Evolutionary conservation across 2,888 invertebrate genomes (phyloP).

Genomic region (Automeris io): DNA sequence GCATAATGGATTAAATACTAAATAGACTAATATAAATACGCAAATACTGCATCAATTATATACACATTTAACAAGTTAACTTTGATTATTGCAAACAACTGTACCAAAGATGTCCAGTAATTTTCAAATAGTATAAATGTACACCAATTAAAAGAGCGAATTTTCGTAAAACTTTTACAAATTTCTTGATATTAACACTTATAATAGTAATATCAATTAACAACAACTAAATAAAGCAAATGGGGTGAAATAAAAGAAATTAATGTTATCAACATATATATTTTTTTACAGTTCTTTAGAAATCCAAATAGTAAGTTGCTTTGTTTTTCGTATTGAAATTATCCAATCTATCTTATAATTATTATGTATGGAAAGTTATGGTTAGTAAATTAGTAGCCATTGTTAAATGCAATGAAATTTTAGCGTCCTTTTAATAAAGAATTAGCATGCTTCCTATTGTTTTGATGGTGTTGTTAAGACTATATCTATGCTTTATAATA

Average conservation of each 20-base stretch:
- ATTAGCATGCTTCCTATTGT: not conserved
- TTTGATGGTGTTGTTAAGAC: not conserved
- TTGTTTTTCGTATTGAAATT: not conserved
- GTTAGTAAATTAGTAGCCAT: not conserved
- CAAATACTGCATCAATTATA: too few relatives aligned
- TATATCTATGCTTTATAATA: too few relatives aligned
- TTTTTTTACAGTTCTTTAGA: slow-evolving; percentile 21
- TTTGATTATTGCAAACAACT: too few relatives aligned
- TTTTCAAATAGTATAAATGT: too few relatives aligned
- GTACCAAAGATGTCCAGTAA: too few relatives aligned
- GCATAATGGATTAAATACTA: too few relatives aligned
- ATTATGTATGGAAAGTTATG: not conserved
- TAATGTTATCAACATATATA: slow-evolving; percentile 25
- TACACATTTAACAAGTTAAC: too few relatives aligned
- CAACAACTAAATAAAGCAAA: slow-evolving; percentile 14
- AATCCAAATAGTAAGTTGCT: not conserved
- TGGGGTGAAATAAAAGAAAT: slow-evolving; percentile 45
- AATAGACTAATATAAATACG: too few relatives aligned
- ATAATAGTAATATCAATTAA: not conserved
- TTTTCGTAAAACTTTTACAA: too few relatives aligned
- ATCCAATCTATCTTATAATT: not conserved
- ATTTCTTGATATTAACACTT: too few relatives aligned
- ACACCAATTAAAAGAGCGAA: too few relatives aligned
- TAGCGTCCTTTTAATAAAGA: not conserved
- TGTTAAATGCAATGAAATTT: not conserved